These are phyloP conservation scores for Eospalax fontanierii DNA, from an alignment of 2,797 vertebrate species.

Conservation along the genomic window DNA sequence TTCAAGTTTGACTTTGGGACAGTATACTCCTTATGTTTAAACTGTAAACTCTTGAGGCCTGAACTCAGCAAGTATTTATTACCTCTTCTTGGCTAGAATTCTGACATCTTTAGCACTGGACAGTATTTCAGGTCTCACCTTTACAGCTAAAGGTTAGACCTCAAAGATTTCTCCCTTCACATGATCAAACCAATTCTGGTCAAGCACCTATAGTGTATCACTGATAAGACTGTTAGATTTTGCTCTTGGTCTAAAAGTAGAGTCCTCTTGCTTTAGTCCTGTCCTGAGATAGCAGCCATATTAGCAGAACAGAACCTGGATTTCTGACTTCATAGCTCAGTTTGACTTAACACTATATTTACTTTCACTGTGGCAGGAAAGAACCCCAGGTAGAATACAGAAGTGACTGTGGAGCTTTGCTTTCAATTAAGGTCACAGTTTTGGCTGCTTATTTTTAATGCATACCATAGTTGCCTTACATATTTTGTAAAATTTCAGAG, in stretches of 20 bases:
- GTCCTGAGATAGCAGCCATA: neutral
- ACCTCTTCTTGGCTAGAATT: neutral
- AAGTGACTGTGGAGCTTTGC: neutral
- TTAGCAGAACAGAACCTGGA: neutral
- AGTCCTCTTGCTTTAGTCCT: neutral
- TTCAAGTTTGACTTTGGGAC: neutral
- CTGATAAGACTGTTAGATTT: neutral
- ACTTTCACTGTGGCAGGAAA: neutral
- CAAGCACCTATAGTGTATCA: neutral
- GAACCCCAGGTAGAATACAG: neutral
- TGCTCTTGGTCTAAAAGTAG: too few species aligned
- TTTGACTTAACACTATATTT: neutral
- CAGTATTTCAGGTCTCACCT: neutral
- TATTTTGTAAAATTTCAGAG: conserved; percentile 15
- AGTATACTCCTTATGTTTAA: neutral
- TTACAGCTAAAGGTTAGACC: neutral
- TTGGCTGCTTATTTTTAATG: neutral
- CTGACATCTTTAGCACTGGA: neutral
- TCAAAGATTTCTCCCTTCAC: neutral
- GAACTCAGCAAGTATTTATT: neutral
- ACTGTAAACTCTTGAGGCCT: neutral
- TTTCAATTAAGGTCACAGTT: neutral
- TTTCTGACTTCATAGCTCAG: neutral
- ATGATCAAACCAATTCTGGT: neutral
- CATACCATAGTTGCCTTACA: neutral